These are phyloP conservation scores for Bombus polaris DNA, from an alignment of 1,140 invertebrate species.

Conservation along the genomic window DNA sequence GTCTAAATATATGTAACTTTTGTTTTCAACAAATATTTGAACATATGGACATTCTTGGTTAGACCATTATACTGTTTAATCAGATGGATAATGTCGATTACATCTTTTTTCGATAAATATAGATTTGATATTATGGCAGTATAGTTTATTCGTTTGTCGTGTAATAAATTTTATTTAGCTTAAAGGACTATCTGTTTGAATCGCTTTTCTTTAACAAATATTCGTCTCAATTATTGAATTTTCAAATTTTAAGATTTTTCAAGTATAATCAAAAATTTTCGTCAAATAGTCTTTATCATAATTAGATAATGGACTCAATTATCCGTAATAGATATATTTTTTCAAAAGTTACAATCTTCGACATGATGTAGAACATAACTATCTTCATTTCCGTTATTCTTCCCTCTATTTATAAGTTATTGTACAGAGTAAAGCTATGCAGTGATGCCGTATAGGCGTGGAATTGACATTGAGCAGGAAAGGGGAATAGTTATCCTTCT, in stretches of 20 bases:
- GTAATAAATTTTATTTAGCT: neutral
- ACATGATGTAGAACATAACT: neutral
- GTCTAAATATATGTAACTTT: neutral
- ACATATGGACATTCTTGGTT: neutral
- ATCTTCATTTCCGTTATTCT: neutral
- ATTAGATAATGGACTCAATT: neutral
- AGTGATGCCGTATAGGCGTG: neutral
- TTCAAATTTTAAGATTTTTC: neutral
- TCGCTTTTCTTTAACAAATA: neutral
- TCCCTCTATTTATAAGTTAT: neutral
- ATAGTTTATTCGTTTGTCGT: too few species aligned
- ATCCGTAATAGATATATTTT: neutral
- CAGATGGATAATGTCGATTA: neutral
- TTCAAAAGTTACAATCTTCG: neutral
- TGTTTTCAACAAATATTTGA: neutral
- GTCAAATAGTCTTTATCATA: neutral
- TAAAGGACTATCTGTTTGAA: too few species aligned
- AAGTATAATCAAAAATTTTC: neutral
- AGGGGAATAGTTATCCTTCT: conserved; percentile 1
- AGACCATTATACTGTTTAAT: neutral
- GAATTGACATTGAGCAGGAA: conserved; percentile 34
- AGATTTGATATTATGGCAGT: neutral
- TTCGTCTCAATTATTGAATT: neutral
- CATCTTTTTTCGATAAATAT: neutral
- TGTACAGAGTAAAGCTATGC: conserved; percentile 10